A percentile compares a stretch with the other conserved stretches of the same genome.
Evolutionary conservation across 1,140 invertebrate genomes (phyloP).

Genomic region (Babylonia areolata): DNA sequence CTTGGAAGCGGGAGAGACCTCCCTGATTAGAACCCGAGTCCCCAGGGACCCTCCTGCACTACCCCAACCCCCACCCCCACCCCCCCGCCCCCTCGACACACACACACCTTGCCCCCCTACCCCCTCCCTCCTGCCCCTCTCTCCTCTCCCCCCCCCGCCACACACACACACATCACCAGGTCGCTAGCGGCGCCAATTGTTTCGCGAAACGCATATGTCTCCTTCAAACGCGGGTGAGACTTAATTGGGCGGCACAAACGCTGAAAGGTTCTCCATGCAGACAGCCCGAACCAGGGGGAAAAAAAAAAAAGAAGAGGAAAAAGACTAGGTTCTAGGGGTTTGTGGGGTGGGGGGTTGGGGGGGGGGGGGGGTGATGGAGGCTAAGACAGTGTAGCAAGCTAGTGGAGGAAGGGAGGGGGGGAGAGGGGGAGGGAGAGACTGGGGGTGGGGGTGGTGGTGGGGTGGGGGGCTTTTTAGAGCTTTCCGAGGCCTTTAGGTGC

Average conservation of each 20-base stretch:
- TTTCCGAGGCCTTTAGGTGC: background rate
- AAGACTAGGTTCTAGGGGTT: background rate
- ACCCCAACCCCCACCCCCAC: too few species aligned
- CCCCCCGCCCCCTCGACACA: too few species aligned
- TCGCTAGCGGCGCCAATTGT: slow-evolving; percentile 20
- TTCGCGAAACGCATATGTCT: slow-evolving; percentile 41
- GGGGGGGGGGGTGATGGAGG: background rate
- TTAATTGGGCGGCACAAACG: slow-evolving; percentile 38
- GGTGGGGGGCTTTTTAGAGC: background rate
- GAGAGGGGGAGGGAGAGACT: background rate
- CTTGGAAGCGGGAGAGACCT: slow-evolving; percentile 17
- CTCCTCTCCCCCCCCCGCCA: too few species aligned
- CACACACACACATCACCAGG: too few species aligned
- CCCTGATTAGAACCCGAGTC: slow-evolving; percentile 34
- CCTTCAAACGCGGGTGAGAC: slow-evolving; percentile 41
- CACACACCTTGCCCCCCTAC: too few species aligned
- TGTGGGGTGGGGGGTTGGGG: background rate
- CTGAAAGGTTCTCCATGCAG: slow-evolving; percentile 24
- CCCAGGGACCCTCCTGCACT: background rate
- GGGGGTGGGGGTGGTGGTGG: background rate
- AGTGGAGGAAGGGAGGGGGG: background rate
- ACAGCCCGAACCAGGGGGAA: background rate
- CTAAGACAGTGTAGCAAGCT: background rate
- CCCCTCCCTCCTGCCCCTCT: too few species aligned
- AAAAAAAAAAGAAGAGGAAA: background rate